Base-by-base conservation (phyloP, 2,797 vertebrate genomes). In the Champsocephalus gunnari region DNA sequence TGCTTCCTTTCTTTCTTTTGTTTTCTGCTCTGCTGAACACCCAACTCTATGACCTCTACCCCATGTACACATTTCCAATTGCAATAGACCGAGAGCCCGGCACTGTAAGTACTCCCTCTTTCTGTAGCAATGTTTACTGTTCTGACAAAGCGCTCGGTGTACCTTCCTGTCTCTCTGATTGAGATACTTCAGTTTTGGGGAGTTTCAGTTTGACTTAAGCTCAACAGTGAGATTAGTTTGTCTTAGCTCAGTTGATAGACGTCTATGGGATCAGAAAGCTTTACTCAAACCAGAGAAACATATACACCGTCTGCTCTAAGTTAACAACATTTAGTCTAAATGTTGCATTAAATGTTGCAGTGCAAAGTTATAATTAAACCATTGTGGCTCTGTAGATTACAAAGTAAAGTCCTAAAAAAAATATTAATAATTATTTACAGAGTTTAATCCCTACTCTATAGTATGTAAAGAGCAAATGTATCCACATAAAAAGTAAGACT, bases 71-170 rank as follows among this genome's bases (percentile, higher is more conserved):
- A 92, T 96, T 95, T 96, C 92, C 94, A 88, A 86, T 91, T 93
- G 94, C 92, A 95, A 93, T 92, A 98, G 97, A 98, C 78, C 95
- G 97, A 93, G 97, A 98, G 80, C 96, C 97, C 0, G 91, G 97
- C 95, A 97, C 97, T 89, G 97, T 98, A 96, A 98, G 97, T 97
- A 96, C 90, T 85, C 81, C 62, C 79, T 80, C 41, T 86, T 85
- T 82, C 56, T 91, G 60, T 34, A 77, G 53, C 50, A 85, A 47
- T 68, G 53, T 80, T 81, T 62, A 80, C 75, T 76, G 53, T 77
- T 75, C 24, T 82, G 41, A 58, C 55, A 64, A 82, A 73, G 38
- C 1, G 59, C 56, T 53, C 24, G 2, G 44, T 73, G 72, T 75
- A 48, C 56, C 57, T 73, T 65, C 41, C 71, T 62, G 44, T 76